A percentile compares a stretch with the other conserved stretches of the same genome.
These are phyloP conservation scores for Spodoptera frugiperda DNA, from an alignment of 1,140 invertebrate species.

Conservation along the genomic window DNA sequence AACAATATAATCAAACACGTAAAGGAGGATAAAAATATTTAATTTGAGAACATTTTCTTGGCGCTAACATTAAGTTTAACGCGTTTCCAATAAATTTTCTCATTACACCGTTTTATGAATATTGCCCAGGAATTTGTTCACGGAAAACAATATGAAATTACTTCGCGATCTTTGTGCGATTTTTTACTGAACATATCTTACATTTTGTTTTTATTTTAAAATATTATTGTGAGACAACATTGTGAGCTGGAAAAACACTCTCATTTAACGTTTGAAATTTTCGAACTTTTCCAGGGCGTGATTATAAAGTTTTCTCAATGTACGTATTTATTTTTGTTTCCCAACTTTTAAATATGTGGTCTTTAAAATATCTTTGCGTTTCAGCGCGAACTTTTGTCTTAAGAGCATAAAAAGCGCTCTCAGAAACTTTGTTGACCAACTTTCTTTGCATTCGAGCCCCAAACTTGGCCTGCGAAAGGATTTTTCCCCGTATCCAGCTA, in stretches of 20 bases:
- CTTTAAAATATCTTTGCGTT: conserved; percentile 25
- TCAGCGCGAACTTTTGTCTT: conserved; percentile 30
- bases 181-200: conserved; percentile 3
- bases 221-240: neutral
- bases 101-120: conserved; percentile 7
- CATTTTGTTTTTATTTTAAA: neutral
- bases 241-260: conserved; percentile 1
- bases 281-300: conserved; percentile 14
- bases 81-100: conserved; percentile 47
- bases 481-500: conserved; percentile 56
- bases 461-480: conserved; percentile 55
- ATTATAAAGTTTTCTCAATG: conserved; percentile 19
- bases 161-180: neutral
- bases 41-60: neutral
- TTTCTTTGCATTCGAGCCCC: conserved; percentile 42
- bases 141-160: conserved; percentile 25
- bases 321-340: conserved; percentile 18
- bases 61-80: conserved; percentile 36
- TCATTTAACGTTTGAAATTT: conserved; percentile 7
- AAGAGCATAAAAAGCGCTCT: conserved; percentile 28
- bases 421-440: conserved; percentile 38
- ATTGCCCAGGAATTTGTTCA: conserved; percentile 8
- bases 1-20: neutral
- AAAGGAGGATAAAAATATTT: conserved; percentile 18
- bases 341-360: conserved; percentile 37